Percentiles rank a stretch among this genome's conserved stretches.
Conservation (phyloP, 2,797 vertebrate genomes). For the Harpagifer antarcticus region DNA sequence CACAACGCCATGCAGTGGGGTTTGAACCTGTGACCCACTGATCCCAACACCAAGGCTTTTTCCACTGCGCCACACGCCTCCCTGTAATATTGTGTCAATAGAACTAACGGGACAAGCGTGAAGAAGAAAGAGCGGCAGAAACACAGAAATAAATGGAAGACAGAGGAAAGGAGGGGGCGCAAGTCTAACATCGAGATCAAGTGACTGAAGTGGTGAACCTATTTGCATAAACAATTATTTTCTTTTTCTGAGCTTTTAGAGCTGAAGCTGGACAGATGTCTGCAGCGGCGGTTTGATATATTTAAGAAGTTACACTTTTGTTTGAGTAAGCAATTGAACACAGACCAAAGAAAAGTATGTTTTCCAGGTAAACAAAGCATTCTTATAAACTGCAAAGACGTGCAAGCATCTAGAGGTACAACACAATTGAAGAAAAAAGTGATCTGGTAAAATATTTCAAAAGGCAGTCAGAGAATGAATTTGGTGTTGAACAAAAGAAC, state of each 20-base stretch:
- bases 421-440: background rate
- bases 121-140: background rate
- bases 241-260: conserved; percentile 3
- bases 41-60: no score
- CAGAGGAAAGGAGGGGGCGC: conserved; percentile 12
- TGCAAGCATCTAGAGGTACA: background rate
- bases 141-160: background rate
- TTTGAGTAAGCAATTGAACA: background rate
- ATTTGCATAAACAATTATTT: conserved; percentile 18
- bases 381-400: background rate
- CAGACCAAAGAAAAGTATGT: background rate
- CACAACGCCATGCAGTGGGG: no score
- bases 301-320: background rate
- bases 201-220: background rate
- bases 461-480: background rate
- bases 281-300: background rate
- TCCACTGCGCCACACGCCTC: no score
- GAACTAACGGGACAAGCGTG: conserved; percentile 28
- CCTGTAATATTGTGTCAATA: conserved; percentile 38
- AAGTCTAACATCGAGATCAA: conserved; percentile 1
- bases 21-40: no score
- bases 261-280: background rate
- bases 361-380: conserved; percentile 13
- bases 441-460: background rate
- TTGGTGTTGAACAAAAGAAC: background rate